A percentile compares a stretch with the other conserved stretches of the same genome.
Evolutionary conservation across 2,888 invertebrate genomes (phyloP).

Genomic region (Ormyrus pomaceus): DNA sequence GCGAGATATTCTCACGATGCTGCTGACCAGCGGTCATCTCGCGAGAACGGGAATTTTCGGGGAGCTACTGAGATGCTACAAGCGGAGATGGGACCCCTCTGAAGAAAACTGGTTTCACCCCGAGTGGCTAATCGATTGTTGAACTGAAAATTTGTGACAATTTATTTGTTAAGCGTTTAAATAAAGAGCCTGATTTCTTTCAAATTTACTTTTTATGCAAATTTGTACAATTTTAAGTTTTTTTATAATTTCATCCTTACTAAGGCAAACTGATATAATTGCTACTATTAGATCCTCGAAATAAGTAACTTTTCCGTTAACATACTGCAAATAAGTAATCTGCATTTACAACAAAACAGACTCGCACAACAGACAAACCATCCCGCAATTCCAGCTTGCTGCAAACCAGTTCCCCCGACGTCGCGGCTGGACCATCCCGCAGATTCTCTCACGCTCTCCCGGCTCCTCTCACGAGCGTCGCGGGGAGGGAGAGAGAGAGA

Average conservation of each 20-base stretch:
- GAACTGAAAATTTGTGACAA: no score
- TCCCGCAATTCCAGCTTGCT: neutral
- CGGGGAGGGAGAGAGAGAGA: neutral
- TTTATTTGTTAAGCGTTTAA: no score
- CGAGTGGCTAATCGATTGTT: neutral
- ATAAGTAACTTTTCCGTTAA: no score
- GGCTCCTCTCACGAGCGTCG: conserved; percentile 60
- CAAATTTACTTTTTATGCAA: no score
- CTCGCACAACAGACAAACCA: neutral
- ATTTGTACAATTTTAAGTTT: no score
- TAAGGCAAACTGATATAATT: no score
- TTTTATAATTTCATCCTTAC: no score
- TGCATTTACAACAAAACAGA: no score
- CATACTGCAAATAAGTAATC: no score
- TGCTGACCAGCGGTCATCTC: conserved; percentile 71
- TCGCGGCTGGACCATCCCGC: conserved; percentile 63
- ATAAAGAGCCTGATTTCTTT: no score
- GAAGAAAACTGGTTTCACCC: conserved; percentile 26
- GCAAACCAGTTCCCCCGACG: conserved; percentile 35
- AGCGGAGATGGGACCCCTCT: conserved; percentile 13
- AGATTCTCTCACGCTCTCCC: conserved; percentile 69
- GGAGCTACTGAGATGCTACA: neutral
- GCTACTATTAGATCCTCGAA: no score
- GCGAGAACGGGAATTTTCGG: conserved; percentile 49
- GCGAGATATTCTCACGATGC: conserved; percentile 69